These are phyloP conservation scores for Hippocampus barbouri DNA, from an alignment of 2,113 vertebrate genomes.

Conservation along the genomic window DNA sequence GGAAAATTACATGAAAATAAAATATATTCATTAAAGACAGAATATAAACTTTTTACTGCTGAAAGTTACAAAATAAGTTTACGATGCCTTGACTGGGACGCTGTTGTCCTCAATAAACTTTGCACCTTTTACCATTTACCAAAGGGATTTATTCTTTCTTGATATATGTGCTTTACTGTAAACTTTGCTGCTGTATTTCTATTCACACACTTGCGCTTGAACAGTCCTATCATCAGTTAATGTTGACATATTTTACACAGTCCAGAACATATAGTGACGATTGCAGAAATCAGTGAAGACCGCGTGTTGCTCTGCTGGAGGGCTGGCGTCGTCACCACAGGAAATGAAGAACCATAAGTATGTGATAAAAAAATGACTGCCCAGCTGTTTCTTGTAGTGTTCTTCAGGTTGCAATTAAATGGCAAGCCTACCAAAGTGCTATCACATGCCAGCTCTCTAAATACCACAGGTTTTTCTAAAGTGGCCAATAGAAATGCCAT, in stretches of 20 bases:
- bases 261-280: constrained; percentile 42
- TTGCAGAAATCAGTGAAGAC: constrained; percentile 42
- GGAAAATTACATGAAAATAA: too few relatives aligned
- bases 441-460: not conserved
- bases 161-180: not conserved
- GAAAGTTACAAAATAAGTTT: too few relatives aligned
- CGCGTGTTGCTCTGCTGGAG: constrained; percentile 25
- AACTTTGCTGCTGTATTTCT: not conserved
- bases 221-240: constrained; percentile 10
- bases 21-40: too few relatives aligned
- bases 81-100: too few relatives aligned
- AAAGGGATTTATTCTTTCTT: not conserved
- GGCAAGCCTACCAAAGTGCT: constrained; percentile 8
- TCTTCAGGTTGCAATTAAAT: constrained; percentile 46
- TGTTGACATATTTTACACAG: constrained; percentile 4
- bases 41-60: too few relatives aligned
- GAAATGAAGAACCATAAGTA: constrained; percentile 49
- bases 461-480: not conserved
- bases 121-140: too few relatives aligned
- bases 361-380: constrained; percentile 32
- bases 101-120: too few relatives aligned
- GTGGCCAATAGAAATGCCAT: not conserved
- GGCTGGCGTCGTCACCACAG: constrained; percentile 3
- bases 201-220: not conserved
- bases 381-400: constrained; percentile 62